phyloP scores from a whole-genome alignment of 64 coral and sea anemone genomes.

The Cladopsammia gracilis region DNA sequence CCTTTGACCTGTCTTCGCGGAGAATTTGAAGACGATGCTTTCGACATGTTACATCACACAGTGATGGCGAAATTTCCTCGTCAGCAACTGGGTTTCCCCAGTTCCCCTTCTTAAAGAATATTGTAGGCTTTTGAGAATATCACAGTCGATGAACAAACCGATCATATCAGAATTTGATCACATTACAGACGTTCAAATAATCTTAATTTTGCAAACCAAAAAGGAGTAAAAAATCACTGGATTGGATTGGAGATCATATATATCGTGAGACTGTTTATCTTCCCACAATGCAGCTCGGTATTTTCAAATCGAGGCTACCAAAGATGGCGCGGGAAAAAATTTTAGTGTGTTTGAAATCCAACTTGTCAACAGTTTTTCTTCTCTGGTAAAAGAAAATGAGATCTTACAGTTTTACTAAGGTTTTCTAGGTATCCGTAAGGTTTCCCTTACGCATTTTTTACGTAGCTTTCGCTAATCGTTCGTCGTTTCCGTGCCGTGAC shows the following conservation, averaged over 20 bases:
- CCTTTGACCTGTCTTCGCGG: not conserved
- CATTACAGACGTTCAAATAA: not conserved
- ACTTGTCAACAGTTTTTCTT: too few relatives aligned
- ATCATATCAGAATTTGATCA: not conserved
- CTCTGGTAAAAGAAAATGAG: too few relatives aligned
- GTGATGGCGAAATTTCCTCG: not conserved
- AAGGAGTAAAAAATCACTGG: too few relatives aligned
- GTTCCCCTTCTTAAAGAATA: not conserved
- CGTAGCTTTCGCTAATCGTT: too few relatives aligned
- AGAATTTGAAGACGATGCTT: constrained; percentile 1
- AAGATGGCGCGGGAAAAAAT: not conserved
- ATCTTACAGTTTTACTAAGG: too few relatives aligned
- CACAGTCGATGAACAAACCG: not conserved
- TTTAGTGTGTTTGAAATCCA: not conserved
- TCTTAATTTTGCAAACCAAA: not conserved
- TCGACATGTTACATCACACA: constrained; percentile 28
- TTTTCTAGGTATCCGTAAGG: too few relatives aligned
- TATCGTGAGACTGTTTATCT: not conserved
- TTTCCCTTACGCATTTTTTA: too few relatives aligned
- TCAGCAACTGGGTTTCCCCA: not conserved
- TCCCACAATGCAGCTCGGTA: constrained; percentile 25
- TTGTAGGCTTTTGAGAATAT: not conserved
- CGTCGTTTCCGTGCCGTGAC: too few relatives aligned
- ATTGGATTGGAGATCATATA: too few relatives aligned
- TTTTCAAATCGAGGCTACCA: not conserved